Percentiles rank a stretch among this genome's conserved stretches.
Conservation (phyloP, 2,888 invertebrate genomes). For the Himalopsyche anomala region DNA sequence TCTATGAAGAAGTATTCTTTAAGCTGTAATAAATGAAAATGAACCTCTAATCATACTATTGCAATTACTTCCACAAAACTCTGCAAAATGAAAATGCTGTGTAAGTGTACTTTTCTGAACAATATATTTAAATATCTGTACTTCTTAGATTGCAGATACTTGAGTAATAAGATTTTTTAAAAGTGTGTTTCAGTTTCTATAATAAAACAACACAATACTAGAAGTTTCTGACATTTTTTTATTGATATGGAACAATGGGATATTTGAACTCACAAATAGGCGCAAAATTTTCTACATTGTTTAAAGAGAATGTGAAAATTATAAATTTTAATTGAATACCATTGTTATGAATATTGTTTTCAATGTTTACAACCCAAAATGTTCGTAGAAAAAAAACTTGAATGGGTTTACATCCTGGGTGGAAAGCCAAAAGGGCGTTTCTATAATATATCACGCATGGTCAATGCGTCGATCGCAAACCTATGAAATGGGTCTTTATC, state of each 20-base stretch:
- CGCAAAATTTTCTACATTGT: constrained; percentile 55
- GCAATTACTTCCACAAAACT: not conserved
- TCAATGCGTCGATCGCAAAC: no score
- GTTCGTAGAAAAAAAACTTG: no score
- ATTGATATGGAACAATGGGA: not conserved
- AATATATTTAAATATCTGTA: no score
- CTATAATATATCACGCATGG: no score
- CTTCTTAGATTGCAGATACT: not conserved
- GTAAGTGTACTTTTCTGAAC: not conserved
- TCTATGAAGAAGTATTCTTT: no score
- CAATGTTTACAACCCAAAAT: no score
- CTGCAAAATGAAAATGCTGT: not conserved
- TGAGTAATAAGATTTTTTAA: no score
- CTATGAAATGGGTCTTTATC: no score
- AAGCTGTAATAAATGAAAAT: no score
- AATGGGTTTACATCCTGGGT: no score
- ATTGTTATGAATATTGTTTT: not conserved
- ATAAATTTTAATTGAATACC: not conserved
- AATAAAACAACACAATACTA: constrained; percentile 44
- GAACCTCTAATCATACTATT: no score
- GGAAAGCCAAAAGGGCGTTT: no score
- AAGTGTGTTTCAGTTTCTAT: not conserved
- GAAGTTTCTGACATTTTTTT: not conserved
- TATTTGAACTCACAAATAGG: constrained; percentile 48
- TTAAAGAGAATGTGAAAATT: not conserved